Evolutionary conservation across 2,888 invertebrate species (phyloP).

Genomic region (Melieria omissa): DNA sequence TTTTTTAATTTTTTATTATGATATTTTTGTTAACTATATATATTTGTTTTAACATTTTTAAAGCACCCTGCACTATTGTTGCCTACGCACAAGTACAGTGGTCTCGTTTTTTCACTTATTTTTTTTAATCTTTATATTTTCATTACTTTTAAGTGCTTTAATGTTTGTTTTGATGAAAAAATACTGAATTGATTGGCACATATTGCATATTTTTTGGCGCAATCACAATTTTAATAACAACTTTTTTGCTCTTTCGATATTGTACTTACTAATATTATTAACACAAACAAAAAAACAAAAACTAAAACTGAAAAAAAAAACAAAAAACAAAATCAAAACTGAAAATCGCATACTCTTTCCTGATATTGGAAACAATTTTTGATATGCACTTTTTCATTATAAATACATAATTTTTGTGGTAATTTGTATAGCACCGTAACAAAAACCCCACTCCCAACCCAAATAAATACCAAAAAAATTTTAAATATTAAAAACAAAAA

Average conservation of each 20-base stretch:
- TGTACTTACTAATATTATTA: constrained; percentile 15
- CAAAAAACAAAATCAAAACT: constrained; percentile 15
- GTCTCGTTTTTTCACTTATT: constrained; percentile 14
- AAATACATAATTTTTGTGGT: constrained; percentile 54
- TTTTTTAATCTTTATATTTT: constrained; percentile 8
- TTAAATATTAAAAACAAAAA: constrained; percentile 4
- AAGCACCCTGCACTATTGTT: neutral
- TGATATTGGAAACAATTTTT: constrained; percentile 47
- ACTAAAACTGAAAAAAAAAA: neutral
- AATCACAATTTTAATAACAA: constrained; percentile 45
- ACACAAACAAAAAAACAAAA: constrained; percentile 41
- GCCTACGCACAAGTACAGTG: neutral
- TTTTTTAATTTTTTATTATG: neutral
- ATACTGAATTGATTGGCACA: constrained; percentile 39
- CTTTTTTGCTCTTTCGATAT: constrained; percentile 25
- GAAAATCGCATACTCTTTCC: constrained; percentile 44
- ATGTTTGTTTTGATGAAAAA: constrained; percentile 24
- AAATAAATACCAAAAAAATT: neutral
- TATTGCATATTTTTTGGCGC: constrained; percentile 63
- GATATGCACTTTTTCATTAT: constrained; percentile 44
- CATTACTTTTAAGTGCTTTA: neutral
- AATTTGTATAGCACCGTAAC: constrained; percentile 59
- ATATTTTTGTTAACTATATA: too few species aligned
- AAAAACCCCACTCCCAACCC: constrained; percentile 28
- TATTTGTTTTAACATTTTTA: neutral